phyloP scores from a whole-genome alignment of 2,797 vertebrate genomes.

The Phrynocephalus vlangalii region DNA sequence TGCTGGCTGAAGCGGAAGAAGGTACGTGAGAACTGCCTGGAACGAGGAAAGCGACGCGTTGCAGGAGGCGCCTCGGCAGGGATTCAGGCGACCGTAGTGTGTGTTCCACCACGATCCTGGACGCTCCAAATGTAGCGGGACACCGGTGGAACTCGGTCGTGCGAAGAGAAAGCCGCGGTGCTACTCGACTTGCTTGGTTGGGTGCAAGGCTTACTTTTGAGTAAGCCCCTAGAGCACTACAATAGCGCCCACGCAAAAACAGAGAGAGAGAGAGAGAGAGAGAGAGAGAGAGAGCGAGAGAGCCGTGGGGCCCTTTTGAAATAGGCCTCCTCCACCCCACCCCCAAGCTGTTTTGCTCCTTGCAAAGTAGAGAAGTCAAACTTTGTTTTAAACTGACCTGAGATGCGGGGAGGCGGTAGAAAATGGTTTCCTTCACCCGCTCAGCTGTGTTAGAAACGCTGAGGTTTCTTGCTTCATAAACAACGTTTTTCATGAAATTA shows the following conservation, averaged over 20 bases:
- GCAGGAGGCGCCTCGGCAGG: not conserved
- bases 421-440: not conserved
- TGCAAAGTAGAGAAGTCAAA: not conserved
- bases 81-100: not conserved
- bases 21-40: not conserved
- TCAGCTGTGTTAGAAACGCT: not conserved
- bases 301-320: not conserved
- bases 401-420: no score
- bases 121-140: not conserved
- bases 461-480: no score
- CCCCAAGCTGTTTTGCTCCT: not conserved
- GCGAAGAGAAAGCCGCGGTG: not conserved
- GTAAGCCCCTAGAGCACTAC: no score
- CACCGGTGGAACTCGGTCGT: not conserved
- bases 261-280: no score
- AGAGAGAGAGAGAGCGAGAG: no score
- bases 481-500: no score
- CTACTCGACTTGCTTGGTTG: not conserved
- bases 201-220: not conserved
- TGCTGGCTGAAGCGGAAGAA: no score
- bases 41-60: not conserved
- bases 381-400: not conserved
- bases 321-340: not conserved
- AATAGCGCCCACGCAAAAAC: no score
- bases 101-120: not conserved